These are phyloP conservation scores for Pseudococcus viburni DNA, from an alignment of 2,888 invertebrate species.

Conservation along the genomic window DNA sequence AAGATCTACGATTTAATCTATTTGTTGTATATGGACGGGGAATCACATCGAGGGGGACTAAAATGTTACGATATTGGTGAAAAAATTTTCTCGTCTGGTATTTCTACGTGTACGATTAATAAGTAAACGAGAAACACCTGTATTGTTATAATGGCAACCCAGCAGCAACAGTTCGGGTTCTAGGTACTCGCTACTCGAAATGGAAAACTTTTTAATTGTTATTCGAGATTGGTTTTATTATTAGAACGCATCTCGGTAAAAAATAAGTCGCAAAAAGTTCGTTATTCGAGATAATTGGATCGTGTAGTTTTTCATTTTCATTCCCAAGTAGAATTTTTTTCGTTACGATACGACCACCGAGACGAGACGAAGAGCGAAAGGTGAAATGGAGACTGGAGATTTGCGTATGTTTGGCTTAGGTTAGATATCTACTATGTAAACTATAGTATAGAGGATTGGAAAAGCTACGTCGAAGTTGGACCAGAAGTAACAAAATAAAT, in stretches of 20 bases:
- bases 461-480: not conserved
- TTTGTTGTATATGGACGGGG: not conserved
- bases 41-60: not conserved
- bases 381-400: not conserved
- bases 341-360: not conserved
- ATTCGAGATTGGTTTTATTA: conserved; percentile 19
- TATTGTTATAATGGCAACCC: not conserved
- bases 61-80: not conserved
- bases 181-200: not conserved
- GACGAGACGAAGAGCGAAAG: not conserved
- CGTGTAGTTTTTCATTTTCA: not conserved
- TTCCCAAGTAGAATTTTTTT: not conserved
- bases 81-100: not conserved
- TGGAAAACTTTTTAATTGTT: conserved; percentile 32
- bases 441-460: not conserved
- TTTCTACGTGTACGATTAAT: not conserved
- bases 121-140: not conserved
- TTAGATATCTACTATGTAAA: not conserved
- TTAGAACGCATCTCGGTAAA: not conserved
- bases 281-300: conserved; percentile 26
- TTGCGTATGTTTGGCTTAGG: not conserved
- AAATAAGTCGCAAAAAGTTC: conserved; percentile 13
- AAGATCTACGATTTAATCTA: not conserved
- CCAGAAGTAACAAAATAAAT: not conserved
- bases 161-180: not conserved